Base-by-base conservation (phyloP, 2,797 vertebrate genomes). In the Galagoides demidoff region DNA sequence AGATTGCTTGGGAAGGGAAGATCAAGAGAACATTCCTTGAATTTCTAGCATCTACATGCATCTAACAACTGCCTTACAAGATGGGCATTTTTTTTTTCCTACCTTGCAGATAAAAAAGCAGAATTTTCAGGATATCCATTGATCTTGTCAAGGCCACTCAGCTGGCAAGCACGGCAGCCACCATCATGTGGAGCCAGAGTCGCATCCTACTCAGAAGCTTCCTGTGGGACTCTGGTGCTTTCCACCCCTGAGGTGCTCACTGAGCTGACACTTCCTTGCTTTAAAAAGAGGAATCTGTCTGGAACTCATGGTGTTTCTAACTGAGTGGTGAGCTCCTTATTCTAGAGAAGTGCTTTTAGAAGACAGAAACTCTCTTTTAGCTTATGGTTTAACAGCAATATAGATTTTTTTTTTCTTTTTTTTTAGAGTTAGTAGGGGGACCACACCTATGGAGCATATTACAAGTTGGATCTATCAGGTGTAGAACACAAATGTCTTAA, bases 361-460 rank as follows among this genome's bases (percentile, higher is more conserved):
- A 95, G 79, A 91, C 25, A n/a, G 59, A 77, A 85, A 74, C 22
- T 27, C 22, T 91, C 20, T 45, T 39, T 39, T 39, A 39, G 39
- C 39, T 39, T 39, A 39, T 39, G 39, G 39, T 5, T 39, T 39
- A 39, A 39, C 39, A 39, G 39, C 4, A 5, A 39, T 39, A 39
- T 39, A 39, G 4, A 39, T 39, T n/a, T n/a, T n/a, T n/a, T n/a
- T n/a, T n/a, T n/a, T 39, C 4, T 39, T 39, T 39, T 39, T 39
- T 39, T 39, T 39, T 39, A 39, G 4, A 5, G 39, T 39, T 39
- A n/a, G 39, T 39, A 39, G 39, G 39, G 39, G 39, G 39, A 39
- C 39, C 39, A 39, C 39, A 39, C 39, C 39, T 39, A 5, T 39
- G 39, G 39, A 39, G 39, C 39, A 39, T 39, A 5, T 39, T 39